Percentiles rank a stretch among this genome's conserved stretches.
phyloP scores from a whole-genome alignment of 2,797 vertebrate species.

The Peromyscus aztecus region DNA sequence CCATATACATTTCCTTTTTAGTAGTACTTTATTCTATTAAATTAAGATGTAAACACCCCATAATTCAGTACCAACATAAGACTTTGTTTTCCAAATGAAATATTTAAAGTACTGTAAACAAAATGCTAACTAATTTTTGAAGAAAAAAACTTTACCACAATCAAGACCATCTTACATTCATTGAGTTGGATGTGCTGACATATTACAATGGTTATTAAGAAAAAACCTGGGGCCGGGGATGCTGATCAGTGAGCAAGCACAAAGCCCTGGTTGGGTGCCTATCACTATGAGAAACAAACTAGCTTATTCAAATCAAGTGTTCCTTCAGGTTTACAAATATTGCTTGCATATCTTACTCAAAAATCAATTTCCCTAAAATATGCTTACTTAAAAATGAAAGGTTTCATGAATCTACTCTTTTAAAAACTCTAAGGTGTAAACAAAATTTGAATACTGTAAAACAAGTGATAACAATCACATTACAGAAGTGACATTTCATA shows the following conservation, averaged over 20 bases:
- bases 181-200: neutral
- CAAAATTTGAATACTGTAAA: constrained; percentile 55
- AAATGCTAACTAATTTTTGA: neutral
- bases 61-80: constrained; percentile 39
- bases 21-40: constrained; percentile 19
- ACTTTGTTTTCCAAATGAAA: constrained; percentile 58
- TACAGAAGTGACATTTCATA: constrained; percentile 49
- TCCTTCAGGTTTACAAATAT: constrained; percentile 49
- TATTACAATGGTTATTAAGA: constrained; percentile 41
- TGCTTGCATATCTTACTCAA: constrained; percentile 46
- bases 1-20: constrained; percentile 8
- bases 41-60: constrained; percentile 53
- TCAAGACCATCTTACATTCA: constrained; percentile 12
- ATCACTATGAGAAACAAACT: neutral
- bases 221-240: neutral
- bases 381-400: constrained; percentile 57
- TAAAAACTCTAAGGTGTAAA: constrained; percentile 46
- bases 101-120: constrained; percentile 69
- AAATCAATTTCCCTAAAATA: constrained; percentile 63
- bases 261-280: neutral
- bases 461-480: constrained; percentile 25
- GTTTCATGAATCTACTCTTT: constrained; percentile 62
- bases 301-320: constrained; percentile 72
- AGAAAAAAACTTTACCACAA: neutral
- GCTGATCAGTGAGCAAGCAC: neutral